Evolutionary conservation across 2,888 invertebrate genomes (phyloP), one percentile per base, ranked within the genome.

Genomic region (Athalia rosae): DNA sequence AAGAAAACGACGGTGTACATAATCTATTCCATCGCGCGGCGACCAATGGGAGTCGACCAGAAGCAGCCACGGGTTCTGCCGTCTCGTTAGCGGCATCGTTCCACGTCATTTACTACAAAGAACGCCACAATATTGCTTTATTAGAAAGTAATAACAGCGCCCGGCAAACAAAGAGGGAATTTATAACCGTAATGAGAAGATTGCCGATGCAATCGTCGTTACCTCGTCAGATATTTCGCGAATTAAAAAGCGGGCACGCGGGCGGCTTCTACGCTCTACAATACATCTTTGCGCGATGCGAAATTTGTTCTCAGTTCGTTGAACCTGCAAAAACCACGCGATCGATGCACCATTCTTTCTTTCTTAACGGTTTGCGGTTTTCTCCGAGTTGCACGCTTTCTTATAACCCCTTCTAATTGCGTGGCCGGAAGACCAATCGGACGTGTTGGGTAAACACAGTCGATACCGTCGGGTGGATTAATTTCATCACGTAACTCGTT

Each of bases 131-230:
- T 85, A 85, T 84, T 82, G 85, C 85, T 85, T 84, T 85, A 85
- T 85, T 85, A 85, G 84, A 84, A 84, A 84, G 83, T 82, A 85
- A 85, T 85, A 85, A 85, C 82, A 84, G 85, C 82, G 15, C 82
- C 47, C 43, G 76, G 76, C 58, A 81, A 83, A 82, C 80, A 82
- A 83, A 79, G 82, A 76, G 80, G 59, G 78, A 84, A 84, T 85
- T 85, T 82, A 83, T 82, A 77, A 80, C 61, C 62, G 58, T 77
- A 79, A 81, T 78, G 79, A 59, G 78, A 58, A 59, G 77, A 77
- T 78, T 76, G 76, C 79, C 59, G 62, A 66, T 61, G 74, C 50
- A 81, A 73, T 62, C 74, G 13, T 71, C 58, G 50, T 13, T 43
- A 11, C 6, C 58, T 71, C 56, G 58, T 8, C 71, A 58, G 41